phyloP scores from a whole-genome alignment of 2,797 vertebrate species.

The Strix occidentalis region DNA sequence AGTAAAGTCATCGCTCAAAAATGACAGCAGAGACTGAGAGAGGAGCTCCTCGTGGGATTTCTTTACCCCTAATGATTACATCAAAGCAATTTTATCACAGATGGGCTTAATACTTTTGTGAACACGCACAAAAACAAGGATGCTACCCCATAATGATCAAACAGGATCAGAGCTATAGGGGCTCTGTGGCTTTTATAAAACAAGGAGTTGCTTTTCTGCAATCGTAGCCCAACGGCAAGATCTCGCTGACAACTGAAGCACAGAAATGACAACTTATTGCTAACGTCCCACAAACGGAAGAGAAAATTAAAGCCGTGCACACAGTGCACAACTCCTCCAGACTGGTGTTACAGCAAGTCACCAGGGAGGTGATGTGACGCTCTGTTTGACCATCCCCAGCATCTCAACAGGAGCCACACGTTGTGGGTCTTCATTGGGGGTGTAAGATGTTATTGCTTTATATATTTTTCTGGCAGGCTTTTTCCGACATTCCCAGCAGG shows the following conservation, averaged over 20 bases:
- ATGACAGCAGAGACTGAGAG: not conserved
- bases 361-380: not conserved
- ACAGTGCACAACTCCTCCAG: rapidly evolving
- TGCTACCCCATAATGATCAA: not conserved
- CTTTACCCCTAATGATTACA: not conserved
- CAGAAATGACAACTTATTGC: not conserved
- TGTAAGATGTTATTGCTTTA: not conserved
- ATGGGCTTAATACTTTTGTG: not conserved
- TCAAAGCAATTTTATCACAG: not conserved
- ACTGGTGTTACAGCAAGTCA: not conserved
- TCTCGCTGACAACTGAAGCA: not conserved
- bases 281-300: not conserved
- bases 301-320: not conserved
- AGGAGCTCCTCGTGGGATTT: not conserved
- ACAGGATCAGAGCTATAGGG: not conserved
- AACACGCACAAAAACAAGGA: not conserved
- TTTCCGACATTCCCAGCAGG: not conserved
- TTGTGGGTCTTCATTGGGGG: not conserved
- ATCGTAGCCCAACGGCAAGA: not conserved
- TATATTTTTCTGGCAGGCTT: not conserved
- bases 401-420: rapidly evolving
- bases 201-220: not conserved
- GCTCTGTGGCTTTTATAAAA: not conserved
- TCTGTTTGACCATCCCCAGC: rapidly evolving
- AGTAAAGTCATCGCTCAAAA: not conserved